A percentile compares a stretch with the other conserved stretches of the same genome.
Conservation (phyloP, 2,797 vertebrate genomes). For the Acanthurus leucopareius region DNA sequence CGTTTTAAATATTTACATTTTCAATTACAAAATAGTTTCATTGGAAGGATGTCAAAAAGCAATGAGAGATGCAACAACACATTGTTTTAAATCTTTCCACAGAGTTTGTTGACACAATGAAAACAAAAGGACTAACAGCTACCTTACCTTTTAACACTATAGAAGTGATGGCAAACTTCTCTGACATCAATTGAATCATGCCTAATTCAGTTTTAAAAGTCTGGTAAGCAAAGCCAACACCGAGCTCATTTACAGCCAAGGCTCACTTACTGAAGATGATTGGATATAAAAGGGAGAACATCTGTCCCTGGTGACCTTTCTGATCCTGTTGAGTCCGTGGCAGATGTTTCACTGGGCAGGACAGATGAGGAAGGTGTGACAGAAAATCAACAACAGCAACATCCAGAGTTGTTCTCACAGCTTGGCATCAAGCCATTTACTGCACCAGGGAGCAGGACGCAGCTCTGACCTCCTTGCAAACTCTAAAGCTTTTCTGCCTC, state of each 20-base stretch:
- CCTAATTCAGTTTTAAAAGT: conserved; percentile 22
- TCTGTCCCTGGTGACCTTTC: conserved; percentile 46
- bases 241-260: conserved; percentile 29
- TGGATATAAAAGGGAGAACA: conserved; percentile 40
- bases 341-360: conserved; percentile 60
- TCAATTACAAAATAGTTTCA: too few relatives aligned
- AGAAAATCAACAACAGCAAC: conserved; percentile 63
- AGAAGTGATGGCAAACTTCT: neutral
- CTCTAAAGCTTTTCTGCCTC: conserved; percentile 54
- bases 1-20: neutral
- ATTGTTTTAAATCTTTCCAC: neutral
- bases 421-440: conserved; percentile 61
- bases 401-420: conserved; percentile 44
- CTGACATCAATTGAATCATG: neutral
- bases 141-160: neutral
- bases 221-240: conserved; percentile 15
- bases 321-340: conserved; percentile 47
- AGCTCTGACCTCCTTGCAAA: conserved; percentile 67
- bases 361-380: conserved; percentile 67
- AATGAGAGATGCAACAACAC: neutral
- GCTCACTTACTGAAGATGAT: conserved; percentile 45
- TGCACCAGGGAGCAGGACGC: conserved; percentile 67
- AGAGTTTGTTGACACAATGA: neutral
- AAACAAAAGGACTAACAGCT: neutral
- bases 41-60: neutral